phyloP scores from a whole-genome alignment of 2,888 invertebrate genomes.

The Microctonus brassicae region DNA sequence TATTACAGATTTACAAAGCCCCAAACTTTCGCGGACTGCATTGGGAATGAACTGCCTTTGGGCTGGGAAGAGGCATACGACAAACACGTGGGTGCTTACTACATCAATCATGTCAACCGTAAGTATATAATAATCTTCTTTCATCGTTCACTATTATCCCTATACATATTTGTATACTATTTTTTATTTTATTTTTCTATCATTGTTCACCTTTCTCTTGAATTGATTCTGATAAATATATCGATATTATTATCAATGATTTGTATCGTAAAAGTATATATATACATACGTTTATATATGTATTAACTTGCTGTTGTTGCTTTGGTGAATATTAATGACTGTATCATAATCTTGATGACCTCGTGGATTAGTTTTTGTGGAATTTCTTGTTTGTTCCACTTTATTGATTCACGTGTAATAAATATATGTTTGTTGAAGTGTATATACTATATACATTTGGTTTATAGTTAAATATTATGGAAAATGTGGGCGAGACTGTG shows the following conservation, averaged over 20 bases:
- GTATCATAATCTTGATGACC: conserved; percentile 16
- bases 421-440: not conserved
- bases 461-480: conserved; percentile 5
- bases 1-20: conserved; percentile 94
- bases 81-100: conserved; percentile 94
- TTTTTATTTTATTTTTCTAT: conserved; percentile 54
- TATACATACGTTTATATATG: not conserved
- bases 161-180: not conserved
- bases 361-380: conserved; percentile 19
- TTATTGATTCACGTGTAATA: conserved; percentile 8
- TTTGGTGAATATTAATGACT: conserved; percentile 10
- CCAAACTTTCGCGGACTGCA: conserved; percentile 96
- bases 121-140: conserved; percentile 73
- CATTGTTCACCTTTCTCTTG: conserved; percentile 17
- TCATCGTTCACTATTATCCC: conserved; percentile 8
- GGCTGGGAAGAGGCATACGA: conserved; percentile 98
- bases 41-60: conserved; percentile 95
- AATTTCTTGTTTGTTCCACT: conserved; percentile 24
- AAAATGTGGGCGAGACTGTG: not conserved
- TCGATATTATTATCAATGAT: not conserved
- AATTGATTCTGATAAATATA: conserved; percentile 10
- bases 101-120: conserved; percentile 97
- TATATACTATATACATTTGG: not conserved
- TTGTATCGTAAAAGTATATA: not conserved
- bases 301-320: not conserved